Evolutionary conservation across 2,888 invertebrate species (phyloP).

Genomic region (Busseola fusca): DNA sequence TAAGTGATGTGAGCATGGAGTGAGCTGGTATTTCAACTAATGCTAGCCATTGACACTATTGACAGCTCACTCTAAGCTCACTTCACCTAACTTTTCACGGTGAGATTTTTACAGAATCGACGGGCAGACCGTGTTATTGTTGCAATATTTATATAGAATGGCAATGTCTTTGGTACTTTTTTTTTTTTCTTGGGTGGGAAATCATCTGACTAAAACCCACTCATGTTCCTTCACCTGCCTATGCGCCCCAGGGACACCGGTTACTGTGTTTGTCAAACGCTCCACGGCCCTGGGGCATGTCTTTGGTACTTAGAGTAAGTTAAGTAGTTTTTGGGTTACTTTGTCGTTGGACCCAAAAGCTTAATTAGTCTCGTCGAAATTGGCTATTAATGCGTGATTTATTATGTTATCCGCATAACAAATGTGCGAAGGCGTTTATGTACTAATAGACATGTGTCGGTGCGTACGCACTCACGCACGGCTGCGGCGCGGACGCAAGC

Average conservation of each 20-base stretch:
- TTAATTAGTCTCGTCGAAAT: conserved; percentile 12
- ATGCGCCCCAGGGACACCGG: no score
- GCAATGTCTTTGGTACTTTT: conserved; percentile 4
- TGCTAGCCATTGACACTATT: no score
- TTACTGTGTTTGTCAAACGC: no score
- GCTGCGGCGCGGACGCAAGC: conserved; percentile 56
- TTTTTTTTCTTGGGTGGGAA: no score
- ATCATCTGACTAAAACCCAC: no score
- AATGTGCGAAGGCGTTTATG: conserved; percentile 55
- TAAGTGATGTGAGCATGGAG: no score
- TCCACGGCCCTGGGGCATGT: no score
- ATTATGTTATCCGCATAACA: conserved; percentile 51
- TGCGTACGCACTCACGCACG: conserved; percentile 67
- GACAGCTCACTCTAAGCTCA: no score
- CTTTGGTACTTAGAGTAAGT: background rate
- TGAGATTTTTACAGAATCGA: no score
- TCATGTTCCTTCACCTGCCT: no score
- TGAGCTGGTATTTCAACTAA: no score
- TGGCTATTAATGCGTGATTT: conserved; percentile 28
- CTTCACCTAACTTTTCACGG: no score
- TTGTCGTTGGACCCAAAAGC: background rate
- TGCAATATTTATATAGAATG: background rate
- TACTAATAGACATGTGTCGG: conserved; percentile 59
- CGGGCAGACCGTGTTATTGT: background rate
- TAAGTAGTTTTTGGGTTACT: background rate